Conservation (phyloP, 2,113 vertebrate species). For the Percopsis transmontana region DNA sequence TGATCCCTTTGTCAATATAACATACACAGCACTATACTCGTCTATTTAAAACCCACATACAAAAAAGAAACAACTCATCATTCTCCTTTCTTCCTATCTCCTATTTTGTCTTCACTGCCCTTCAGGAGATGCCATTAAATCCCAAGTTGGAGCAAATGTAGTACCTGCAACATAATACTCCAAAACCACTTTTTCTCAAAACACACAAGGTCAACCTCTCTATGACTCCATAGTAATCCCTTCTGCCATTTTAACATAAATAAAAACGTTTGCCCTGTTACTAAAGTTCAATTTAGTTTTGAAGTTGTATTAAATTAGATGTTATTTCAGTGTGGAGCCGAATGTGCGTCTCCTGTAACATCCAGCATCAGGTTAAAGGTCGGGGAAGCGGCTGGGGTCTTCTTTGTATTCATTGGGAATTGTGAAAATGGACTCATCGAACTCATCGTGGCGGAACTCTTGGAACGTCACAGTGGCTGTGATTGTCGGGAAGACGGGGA, state of each 20-base stretch:
- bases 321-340: background rate
- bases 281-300: background rate
- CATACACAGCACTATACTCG: slow-evolving; percentile 44
- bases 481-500: slow-evolving; percentile 97
- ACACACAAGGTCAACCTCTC: background rate
- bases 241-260: no score
- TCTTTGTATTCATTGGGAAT: slow-evolving; percentile 96
- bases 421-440: slow-evolving; percentile 89
- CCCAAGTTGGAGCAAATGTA: background rate
- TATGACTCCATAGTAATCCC: background rate
- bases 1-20: slow-evolving; percentile 67
- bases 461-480: slow-evolving; percentile 99
- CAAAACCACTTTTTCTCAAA: background rate
- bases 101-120: slow-evolving; percentile 46
- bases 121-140: slow-evolving; percentile 26
- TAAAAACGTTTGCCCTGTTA: no score
- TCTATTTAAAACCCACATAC: background rate
- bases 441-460: slow-evolving; percentile 95
- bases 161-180: background rate
- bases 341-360: background rate
- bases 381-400: slow-evolving; percentile 96
- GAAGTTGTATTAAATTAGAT: background rate
- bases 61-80: slow-evolving; percentile 3
- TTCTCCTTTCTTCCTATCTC: no score
- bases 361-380: slow-evolving; percentile 80